Evolutionary conservation across 2,113 vertebrate genomes (phyloP).

Genomic region (Ibidorhyncha struthersii): DNA sequence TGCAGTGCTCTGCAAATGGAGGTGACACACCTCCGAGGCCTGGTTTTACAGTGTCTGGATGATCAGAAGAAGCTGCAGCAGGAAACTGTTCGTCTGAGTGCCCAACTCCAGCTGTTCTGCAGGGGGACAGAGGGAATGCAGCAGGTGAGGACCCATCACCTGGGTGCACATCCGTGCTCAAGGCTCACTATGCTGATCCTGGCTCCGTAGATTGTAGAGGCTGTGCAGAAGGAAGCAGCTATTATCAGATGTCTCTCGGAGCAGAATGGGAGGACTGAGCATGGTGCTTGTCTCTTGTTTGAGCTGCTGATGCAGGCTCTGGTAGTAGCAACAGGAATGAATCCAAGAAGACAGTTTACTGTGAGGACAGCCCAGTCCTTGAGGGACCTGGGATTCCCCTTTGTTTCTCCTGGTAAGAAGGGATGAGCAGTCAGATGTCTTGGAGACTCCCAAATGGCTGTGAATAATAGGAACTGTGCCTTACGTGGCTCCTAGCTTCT

Average conservation of each 20-base stretch:
- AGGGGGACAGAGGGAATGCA: constrained; percentile 58
- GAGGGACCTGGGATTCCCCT: not conserved
- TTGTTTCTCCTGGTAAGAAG: not conserved
- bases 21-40: constrained; percentile 61
- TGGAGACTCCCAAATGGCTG: not conserved
- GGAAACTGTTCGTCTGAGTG: constrained; percentile 73
- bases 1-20: constrained; percentile 73
- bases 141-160: constrained; percentile 57
- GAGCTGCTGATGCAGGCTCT: not conserved
- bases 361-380: not conserved
- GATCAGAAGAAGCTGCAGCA: constrained; percentile 77
- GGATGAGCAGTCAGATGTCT: not conserved
- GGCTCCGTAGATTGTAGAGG: not conserved
- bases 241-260: not conserved
- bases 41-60: constrained; percentile 77
- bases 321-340: not conserved
- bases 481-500: not conserved
- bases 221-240: not conserved
- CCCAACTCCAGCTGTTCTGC: constrained; percentile 72
- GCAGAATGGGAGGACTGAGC: not conserved
- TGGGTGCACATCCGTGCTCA: not conserved
- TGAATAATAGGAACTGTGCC: not conserved
- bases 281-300: not conserved
- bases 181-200: not conserved
- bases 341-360: not conserved